Conservation (phyloP, 2,113 vertebrate genomes). For the Seriola dumerili region DNA sequence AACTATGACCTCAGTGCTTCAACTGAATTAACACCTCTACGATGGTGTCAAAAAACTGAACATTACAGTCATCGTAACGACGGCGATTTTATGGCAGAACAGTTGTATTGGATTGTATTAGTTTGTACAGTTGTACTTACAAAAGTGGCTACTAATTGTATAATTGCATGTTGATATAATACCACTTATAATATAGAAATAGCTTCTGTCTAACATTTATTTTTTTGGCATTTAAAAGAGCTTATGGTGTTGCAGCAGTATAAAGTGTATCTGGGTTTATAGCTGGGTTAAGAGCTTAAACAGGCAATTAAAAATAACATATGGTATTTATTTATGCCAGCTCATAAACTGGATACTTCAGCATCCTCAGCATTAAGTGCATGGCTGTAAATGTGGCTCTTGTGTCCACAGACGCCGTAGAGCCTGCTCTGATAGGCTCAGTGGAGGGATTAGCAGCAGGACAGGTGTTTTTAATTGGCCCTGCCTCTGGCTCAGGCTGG, state of each 20-base stretch:
- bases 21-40: neutral
- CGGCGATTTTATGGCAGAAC: neutral
- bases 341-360: constrained; percentile 24
- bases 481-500: constrained; percentile 24
- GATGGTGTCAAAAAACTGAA: too few relatives aligned
- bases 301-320: constrained; percentile 21
- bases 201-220: neutral
- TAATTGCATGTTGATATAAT: neutral
- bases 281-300: neutral
- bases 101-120: neutral
- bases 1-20: neutral
- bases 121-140: too few relatives aligned
- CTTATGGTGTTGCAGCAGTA: neutral
- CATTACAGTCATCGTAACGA: neutral
- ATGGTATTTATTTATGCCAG: neutral
- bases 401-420: constrained; percentile 8
- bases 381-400: neutral
- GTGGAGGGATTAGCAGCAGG: constrained; percentile 45
- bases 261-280: neutral
- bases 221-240: neutral
- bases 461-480: constrained; percentile 73
- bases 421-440: constrained; percentile 16
- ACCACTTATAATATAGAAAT: neutral
- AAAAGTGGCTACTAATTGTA: neutral
- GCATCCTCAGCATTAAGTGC: neutral